Evolutionary conservation across 2,797 vertebrate genomes (phyloP).

Genomic region (Amniataba percoides): DNA sequence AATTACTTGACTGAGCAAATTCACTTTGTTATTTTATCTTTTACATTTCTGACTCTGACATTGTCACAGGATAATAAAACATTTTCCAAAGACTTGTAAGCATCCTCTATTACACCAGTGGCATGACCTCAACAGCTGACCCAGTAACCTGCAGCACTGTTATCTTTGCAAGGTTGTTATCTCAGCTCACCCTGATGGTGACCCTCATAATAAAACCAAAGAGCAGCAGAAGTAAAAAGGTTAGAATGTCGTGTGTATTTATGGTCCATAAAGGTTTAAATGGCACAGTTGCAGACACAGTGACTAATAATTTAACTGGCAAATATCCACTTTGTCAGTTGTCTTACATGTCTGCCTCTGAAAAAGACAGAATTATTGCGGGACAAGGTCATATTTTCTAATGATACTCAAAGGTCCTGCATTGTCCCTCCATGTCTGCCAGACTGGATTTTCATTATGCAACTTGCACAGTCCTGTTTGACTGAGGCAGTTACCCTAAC

Average conservation of each 20-base stretch:
- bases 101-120: constrained; percentile 6
- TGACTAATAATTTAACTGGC: no score
- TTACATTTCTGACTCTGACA: neutral
- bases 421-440: constrained; percentile 48
- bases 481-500: constrained; percentile 46
- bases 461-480: constrained; percentile 32
- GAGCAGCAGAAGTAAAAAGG: neutral
- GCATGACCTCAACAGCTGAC: constrained; percentile 21
- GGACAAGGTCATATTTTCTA: constrained; percentile 49
- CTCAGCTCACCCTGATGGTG: neutral
- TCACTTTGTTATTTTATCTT: neutral
- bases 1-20: neutral
- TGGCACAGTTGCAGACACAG: no score
- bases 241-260: neutral
- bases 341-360: constrained; percentile 11
- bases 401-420: constrained; percentile 31
- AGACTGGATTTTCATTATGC: constrained; percentile 55
- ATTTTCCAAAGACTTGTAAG: constrained; percentile 5
- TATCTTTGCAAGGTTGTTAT: constrained; percentile 7
- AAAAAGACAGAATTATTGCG: constrained; percentile 44
- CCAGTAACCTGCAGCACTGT: constrained; percentile 22
- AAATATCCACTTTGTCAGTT: neutral
- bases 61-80: constrained; percentile 14
- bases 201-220: constrained; percentile 9
- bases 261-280: neutral